phyloP scores from a whole-genome alignment of 1,140 invertebrate genomes.

The Teleopsis dalmanni region DNA sequence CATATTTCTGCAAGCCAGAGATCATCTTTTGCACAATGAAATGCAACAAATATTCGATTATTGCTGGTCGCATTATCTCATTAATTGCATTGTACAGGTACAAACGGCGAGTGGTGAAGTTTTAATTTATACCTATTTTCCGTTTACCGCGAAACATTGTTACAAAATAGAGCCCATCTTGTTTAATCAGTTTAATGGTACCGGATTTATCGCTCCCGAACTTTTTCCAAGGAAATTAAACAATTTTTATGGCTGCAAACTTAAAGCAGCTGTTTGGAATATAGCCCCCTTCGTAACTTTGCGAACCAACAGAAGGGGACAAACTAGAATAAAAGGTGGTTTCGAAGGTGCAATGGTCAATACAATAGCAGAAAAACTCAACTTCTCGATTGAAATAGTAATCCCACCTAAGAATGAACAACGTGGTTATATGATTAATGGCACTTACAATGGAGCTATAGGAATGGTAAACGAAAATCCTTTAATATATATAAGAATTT shows the following conservation, averaged over 20 bases:
- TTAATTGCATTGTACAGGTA: conserved; percentile 33
- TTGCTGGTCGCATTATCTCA: conserved; percentile 30
- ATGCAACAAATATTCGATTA: conserved; percentile 31
- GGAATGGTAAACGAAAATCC: conserved; percentile 11
- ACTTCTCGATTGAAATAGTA: conserved; percentile 10
- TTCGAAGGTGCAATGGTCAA: conserved; percentile 25
- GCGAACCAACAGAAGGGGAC: neutral
- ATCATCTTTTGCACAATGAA: conserved; percentile 18
- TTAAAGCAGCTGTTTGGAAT: conserved; percentile 22
- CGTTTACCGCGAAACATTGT: conserved; percentile 18
- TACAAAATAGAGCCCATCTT: conserved; percentile 17
- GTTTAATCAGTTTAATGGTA: conserved; percentile 31
- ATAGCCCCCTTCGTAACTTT: conserved; percentile 23
- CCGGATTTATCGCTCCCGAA: conserved; percentile 9
- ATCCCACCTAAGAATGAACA: neutral
- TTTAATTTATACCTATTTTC: conserved; percentile 29
- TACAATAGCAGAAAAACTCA: conserved; percentile 10
- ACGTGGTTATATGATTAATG: conserved; percentile 13
- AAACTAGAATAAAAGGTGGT: conserved; percentile 5
- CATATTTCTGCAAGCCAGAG: conserved; percentile 31
- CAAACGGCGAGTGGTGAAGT: conserved; percentile 29
- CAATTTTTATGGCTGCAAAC: conserved; percentile 25
- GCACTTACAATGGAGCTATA: conserved; percentile 14
- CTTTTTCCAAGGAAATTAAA: conserved; percentile 30
- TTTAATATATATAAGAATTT: too few species aligned